These are phyloP conservation scores for Antechinus stuartii DNA, from an alignment of 2,113 vertebrate genomes.

Conservation along the genomic window DNA sequence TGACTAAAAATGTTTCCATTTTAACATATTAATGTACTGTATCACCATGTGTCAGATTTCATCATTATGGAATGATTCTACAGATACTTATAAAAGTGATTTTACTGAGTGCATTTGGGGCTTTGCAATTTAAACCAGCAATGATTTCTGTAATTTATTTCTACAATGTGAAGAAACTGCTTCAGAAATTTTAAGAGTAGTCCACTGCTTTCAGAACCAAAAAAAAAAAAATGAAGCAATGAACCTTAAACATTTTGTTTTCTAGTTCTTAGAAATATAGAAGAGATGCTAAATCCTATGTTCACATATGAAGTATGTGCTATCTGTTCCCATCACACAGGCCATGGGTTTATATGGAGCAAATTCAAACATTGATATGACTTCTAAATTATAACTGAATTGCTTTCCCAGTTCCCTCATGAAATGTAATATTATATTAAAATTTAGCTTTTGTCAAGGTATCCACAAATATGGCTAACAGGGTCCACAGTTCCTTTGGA, in stretches of 20 bases:
- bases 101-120: background rate
- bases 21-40: constrained; percentile 25
- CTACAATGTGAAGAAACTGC: background rate
- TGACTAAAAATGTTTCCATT: background rate
- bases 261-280: background rate
- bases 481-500: background rate
- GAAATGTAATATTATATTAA: background rate
- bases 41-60: background rate
- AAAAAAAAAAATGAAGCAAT: background rate
- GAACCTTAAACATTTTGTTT: background rate
- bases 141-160: constrained; percentile 8
- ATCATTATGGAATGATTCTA: background rate
- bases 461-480: background rate
- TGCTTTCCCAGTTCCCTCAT: background rate
- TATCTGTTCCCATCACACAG: background rate
- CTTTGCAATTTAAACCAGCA: background rate
- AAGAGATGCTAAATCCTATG: background rate
- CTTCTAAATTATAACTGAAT: background rate
- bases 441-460: background rate
- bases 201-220: background rate
- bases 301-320: background rate
- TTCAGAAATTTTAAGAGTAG: background rate
- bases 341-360: background rate
- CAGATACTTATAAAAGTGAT: background rate
- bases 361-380: background rate